phyloP scores from a whole-genome alignment of 2,113 vertebrate genomes.

The Hippocampus barbouri region DNA sequence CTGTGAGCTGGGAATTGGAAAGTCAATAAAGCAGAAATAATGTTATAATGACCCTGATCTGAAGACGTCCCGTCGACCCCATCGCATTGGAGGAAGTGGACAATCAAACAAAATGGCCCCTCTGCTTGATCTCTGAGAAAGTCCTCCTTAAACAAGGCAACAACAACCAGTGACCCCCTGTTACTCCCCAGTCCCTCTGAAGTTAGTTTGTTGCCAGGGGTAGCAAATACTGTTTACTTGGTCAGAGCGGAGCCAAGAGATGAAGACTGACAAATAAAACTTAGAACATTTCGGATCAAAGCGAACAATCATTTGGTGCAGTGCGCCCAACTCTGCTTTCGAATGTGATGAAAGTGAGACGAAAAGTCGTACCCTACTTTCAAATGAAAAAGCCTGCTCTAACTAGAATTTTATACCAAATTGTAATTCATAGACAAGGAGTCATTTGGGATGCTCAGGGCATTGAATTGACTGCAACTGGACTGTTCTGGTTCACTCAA shows the following conservation, averaged over 20 bases:
- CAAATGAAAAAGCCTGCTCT: background rate
- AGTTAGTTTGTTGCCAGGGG: constrained; percentile 50
- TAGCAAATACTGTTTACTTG: constrained; percentile 50
- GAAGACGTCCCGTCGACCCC: constrained; percentile 67
- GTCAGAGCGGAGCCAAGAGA: constrained; percentile 38
- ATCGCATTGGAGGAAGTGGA: constrained; percentile 65
- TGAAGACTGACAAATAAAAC: constrained; percentile 14
- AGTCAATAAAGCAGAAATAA: constrained; percentile 76
- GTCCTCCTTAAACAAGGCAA: constrained; percentile 63
- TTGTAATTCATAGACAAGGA: background rate
- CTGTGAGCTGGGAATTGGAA: constrained; percentile 72
- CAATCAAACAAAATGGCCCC: constrained; percentile 71
- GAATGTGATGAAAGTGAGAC: constrained; percentile 19
- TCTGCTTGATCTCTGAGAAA: constrained; percentile 64
- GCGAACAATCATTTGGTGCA: constrained; percentile 35
- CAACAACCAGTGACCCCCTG: constrained; percentile 43
- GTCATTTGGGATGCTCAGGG: background rate
- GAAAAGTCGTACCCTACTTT: background rate
- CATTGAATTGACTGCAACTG: too few relatives aligned
- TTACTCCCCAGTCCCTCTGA: constrained; percentile 66
- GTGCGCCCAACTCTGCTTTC: constrained; percentile 40
- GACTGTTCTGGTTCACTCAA: too few relatives aligned
- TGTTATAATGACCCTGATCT: constrained; percentile 71
- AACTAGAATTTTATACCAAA: background rate
- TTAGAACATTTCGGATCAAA: constrained; percentile 31